Conservation (phyloP, 2,888 invertebrate species). For the Chymomyza fuscimana region DNA sequence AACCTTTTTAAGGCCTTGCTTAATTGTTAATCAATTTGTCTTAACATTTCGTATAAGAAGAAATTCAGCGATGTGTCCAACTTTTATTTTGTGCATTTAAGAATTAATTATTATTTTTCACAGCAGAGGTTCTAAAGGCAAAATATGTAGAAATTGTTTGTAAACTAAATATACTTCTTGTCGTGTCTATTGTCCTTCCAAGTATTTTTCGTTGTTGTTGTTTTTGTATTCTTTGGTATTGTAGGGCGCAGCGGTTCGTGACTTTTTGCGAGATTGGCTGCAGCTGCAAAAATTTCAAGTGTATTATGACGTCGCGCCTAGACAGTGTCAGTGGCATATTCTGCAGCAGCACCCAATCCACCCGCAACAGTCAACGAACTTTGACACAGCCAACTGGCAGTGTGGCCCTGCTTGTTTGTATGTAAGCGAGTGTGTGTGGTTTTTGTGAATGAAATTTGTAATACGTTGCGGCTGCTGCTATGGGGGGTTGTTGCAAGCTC, state of each 20-base stretch:
- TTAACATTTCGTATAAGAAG: slow-evolving; percentile 45
- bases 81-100: no score
- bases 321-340: slow-evolving; percentile 39
- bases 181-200: slow-evolving; percentile 37
- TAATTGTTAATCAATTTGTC: slow-evolving; percentile 33
- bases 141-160: neutral
- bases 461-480: slow-evolving; percentile 68
- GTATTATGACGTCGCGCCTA: slow-evolving; percentile 70
- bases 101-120: no score
- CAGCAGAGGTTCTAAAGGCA: no score
- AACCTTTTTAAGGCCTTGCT: slow-evolving; percentile 14
- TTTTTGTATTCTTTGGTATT: slow-evolving; percentile 48
- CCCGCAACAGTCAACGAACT: slow-evolving; percentile 57
- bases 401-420: slow-evolving; percentile 3
- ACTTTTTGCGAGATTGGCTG: slow-evolving; percentile 63
- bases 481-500: slow-evolving; percentile 23
- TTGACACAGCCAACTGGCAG: neutral
- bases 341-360: neutral
- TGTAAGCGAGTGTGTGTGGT: slow-evolving; percentile 4
- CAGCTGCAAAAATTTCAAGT: slow-evolving; percentile 56
- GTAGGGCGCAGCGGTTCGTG: slow-evolving; percentile 61
- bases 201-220: slow-evolving; percentile 52
- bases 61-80: neutral
- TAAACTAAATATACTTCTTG: neutral
- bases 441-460: slow-evolving; percentile 75